phyloP scores from a whole-genome alignment of 2,797 vertebrate species.

The Alca torda region DNA sequence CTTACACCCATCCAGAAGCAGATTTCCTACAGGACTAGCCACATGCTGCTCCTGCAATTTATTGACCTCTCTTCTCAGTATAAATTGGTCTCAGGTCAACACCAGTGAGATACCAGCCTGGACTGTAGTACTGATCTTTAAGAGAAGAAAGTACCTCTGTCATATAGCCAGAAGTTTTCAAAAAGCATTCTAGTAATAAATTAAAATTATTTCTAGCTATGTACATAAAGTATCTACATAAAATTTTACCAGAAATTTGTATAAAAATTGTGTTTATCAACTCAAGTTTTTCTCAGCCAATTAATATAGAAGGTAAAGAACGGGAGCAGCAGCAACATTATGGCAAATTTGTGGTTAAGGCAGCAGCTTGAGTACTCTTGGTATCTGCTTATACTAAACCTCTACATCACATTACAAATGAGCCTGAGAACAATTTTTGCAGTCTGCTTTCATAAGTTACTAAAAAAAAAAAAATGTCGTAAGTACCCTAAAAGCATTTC shows the following conservation, averaged over 20 bases:
- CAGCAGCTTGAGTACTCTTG: not conserved
- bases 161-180: not conserved
- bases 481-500: not conserved
- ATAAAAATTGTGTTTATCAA: not conserved
- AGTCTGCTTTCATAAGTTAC: not conserved
- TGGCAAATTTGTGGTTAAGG: too few species aligned
- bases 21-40: not conserved
- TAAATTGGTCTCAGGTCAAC: not conserved
- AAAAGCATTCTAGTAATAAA: not conserved
- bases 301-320: not conserved
- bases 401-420: fast-evolving
- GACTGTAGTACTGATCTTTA: not conserved
- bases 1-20: not conserved
- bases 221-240: not conserved
- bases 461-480: not conserved
- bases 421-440: not conserved
- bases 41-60: not conserved
- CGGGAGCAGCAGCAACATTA: not conserved
- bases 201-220: not conserved
- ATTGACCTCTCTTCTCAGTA: not conserved
- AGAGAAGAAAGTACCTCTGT: not conserved
- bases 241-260: not conserved
- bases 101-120: not conserved
- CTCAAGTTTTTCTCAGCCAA: not conserved
- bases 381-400: not conserved